Conservation (phyloP, 2,797 vertebrate species). For the Periophthalmus magnuspinnatus region DNA sequence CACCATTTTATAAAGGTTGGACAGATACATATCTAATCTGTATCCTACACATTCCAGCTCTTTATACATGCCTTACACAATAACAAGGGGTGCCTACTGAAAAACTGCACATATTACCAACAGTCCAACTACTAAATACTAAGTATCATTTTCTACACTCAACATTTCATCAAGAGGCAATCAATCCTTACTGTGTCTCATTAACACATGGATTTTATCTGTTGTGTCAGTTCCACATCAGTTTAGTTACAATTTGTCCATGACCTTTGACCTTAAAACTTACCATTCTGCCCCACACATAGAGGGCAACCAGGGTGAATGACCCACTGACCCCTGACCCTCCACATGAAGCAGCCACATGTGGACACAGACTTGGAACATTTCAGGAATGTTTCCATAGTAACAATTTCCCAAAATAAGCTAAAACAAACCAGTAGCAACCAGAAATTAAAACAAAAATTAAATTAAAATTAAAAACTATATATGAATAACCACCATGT, state of each 20-base stretch:
- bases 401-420: not conserved
- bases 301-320: not conserved
- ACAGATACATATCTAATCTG: not conserved
- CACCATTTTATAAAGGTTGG: not conserved
- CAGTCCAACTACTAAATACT: not conserved
- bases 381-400: not conserved
- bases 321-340: not conserved
- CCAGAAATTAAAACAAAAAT: too few species aligned
- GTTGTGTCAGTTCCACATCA: not conserved
- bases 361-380: not conserved
- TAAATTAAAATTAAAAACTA: too few species aligned
- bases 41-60: not conserved
- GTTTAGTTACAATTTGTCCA: not conserved
- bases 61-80: not conserved
- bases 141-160: too few species aligned
- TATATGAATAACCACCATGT: too few species aligned
- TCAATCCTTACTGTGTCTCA: not conserved
- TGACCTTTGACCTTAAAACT: conserved; percentile 12
- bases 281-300: conserved; percentile 1
- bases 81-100: not conserved
- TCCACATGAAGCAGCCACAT: conserved; percentile 4
- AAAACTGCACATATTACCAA: not conserved
- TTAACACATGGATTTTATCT: conserved; percentile 7
- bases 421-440: too few species aligned
- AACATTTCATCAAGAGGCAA: not conserved